Evolutionary conservation across 2,888 invertebrate species (phyloP).

Genomic region (Leptopilina syphax): DNA sequence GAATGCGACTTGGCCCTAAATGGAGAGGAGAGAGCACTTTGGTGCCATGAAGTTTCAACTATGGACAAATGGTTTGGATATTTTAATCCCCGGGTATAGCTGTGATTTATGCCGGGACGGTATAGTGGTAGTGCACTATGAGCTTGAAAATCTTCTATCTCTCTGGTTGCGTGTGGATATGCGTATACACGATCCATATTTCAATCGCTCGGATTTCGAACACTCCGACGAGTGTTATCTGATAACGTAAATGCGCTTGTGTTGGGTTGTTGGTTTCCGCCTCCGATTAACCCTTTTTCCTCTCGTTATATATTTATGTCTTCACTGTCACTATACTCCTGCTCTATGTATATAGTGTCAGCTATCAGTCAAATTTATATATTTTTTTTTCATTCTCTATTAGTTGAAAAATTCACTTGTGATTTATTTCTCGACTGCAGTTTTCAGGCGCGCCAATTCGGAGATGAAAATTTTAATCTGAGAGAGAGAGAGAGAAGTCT

Average conservation of each 20-base stretch:
- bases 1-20: slow-evolving; percentile 61
- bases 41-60: slow-evolving; percentile 62
- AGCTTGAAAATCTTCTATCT: slow-evolving; percentile 33
- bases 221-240: slow-evolving; percentile 24
- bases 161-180: slow-evolving; percentile 15
- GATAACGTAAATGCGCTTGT: slow-evolving; percentile 26
- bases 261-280: slow-evolving; percentile 12
- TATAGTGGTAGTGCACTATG: not conserved
- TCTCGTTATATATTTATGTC: slow-evolving; percentile 26
- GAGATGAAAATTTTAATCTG: slow-evolving; percentile 29
- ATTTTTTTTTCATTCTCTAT: not conserved
- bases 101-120: slow-evolving; percentile 53
- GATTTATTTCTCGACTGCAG: slow-evolving; percentile 24
- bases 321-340: slow-evolving; percentile 3
- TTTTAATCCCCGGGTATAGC: slow-evolving; percentile 68
- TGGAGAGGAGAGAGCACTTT: slow-evolving; percentile 48
- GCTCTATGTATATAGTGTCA: not conserved
- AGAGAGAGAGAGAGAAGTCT: slow-evolving; percentile 9
- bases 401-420: not conserved
- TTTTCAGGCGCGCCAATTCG: not conserved
- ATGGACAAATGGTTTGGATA: slow-evolving; percentile 71
- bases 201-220: slow-evolving; percentile 41
- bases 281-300: slow-evolving; percentile 42
- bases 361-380: slow-evolving; percentile 17
- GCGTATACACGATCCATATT: slow-evolving; percentile 27